Evolutionary conservation across 2,888 invertebrate species (phyloP), one percentile per base, ranked within the genome.

Genomic region (Cistogaster globosa): DNA sequence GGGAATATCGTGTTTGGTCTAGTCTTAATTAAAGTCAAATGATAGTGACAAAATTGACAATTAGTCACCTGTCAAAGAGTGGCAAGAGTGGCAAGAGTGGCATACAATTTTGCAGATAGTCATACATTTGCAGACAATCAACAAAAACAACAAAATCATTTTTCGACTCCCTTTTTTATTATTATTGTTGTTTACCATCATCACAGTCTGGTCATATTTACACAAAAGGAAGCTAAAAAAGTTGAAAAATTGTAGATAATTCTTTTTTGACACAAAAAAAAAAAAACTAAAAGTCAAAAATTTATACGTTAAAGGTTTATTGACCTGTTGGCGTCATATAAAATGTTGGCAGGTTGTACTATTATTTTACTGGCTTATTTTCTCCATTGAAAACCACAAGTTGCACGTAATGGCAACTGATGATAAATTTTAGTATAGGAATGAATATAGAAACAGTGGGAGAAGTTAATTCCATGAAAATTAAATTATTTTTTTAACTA

Each of bases 1-100:
- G 42, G 12, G 20, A 7, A 48, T 69, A 55, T 32, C 12, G 11
- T 71, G n/a, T 62, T 55, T 32, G n/a, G 74, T 75, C 69, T 71
- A 48, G 65, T 67, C 80, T 74, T 77, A 69, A 69, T 78, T 74
- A 55, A 60, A 82, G 78, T 79, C 82, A 82, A 82, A 78, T 82
- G 82, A 85, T 79, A 79, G 85, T 75, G 85, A 71, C 78, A 85
- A 85, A 82, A 85, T 85, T 85, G 75, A 82, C 85, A 85, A 85
- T 85, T 82, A 85, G 85, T 85, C 82, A 85, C 82, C 82, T 85
- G 85, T 85, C 85, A 85, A 71, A 85, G 78, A 71, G 82, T 85
- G 85, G 78, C 74, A 78, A 69, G 60, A 48, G n/a, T n/a, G n/a
- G n/a, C n/a, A 71, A 85, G 78, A 71, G 82, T 85, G 85, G 78